A percentile compares a stretch with the other conserved stretches of the same genome.
Conservation (phyloP, 1,140 invertebrate genomes). For the Chironomus striatipennis region DNA sequence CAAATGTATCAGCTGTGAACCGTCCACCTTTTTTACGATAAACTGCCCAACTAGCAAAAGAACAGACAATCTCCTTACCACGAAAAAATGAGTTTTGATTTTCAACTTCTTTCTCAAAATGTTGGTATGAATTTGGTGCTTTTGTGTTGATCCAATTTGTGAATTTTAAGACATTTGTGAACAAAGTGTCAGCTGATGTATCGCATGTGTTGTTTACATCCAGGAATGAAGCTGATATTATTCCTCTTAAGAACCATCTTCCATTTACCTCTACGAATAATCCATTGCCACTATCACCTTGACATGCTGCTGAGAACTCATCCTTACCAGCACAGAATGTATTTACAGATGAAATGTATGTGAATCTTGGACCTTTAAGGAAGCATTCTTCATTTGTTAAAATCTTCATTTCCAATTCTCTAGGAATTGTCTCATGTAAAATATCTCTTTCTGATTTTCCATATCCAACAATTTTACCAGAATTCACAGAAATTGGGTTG, state of each 20-base stretch:
- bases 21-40: neutral
- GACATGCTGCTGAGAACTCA: neutral
- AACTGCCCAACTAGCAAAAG: neutral
- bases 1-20: neutral
- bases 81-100: neutral
- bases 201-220: neutral
- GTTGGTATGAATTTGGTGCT: neutral
- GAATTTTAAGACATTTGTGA: neutral
- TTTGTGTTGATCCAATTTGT: neutral
- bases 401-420: neutral
- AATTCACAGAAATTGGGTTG: too few relatives aligned
- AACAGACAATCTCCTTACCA: neutral
- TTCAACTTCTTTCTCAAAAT: neutral
- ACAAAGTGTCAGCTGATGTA: neutral
- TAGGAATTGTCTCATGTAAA: neutral
- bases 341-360: neutral
- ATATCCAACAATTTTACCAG: neutral
- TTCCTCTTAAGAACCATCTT: neutral
- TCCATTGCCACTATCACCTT: neutral
- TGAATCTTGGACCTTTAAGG: neutral
- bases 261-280: neutral
- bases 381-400: constrained; percentile 8
- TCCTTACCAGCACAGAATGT: neutral
- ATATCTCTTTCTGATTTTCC: neutral
- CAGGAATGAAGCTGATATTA: neutral